Evolutionary conservation across 2,888 invertebrate genomes (phyloP).

Genomic region (Leistus spinibarbis): DNA sequence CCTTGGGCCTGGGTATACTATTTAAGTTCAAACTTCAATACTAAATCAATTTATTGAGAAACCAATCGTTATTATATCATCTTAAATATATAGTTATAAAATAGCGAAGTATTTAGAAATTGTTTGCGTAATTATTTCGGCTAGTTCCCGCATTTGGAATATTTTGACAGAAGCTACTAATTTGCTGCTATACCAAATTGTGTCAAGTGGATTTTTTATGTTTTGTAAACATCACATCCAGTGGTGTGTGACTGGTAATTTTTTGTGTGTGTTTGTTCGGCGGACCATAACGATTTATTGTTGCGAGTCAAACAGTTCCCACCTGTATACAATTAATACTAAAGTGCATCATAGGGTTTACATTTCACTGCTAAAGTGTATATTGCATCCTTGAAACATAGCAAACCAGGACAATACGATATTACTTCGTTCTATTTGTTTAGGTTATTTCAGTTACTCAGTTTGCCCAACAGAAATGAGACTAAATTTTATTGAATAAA

Average conservation of each 20-base stretch:
- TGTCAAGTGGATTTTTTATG: conserved; percentile 19
- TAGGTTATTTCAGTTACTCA: too few species aligned
- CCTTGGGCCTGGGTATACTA: too few species aligned
- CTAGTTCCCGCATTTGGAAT: conserved; percentile 32
- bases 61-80: not conserved
- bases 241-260: too few species aligned
- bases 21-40: too few species aligned
- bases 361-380: not conserved
- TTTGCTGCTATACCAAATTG: not conserved
- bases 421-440: not conserved
- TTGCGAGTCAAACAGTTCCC: not conserved
- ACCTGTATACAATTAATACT: not conserved
- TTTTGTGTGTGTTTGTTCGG: not conserved
- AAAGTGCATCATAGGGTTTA: not conserved
- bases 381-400: not conserved
- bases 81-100: not conserved
- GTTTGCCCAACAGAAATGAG: too few species aligned
- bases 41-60: too few species aligned
- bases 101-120: not conserved
- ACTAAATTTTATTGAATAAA: too few species aligned
- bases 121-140: conserved; percentile 5
- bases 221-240: too few species aligned
- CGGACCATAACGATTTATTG: not conserved
- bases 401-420: too few species aligned
- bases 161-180: not conserved